Base-by-base conservation (phyloP, 2,888 invertebrate species). In the Nomada goodeniana region DNA sequence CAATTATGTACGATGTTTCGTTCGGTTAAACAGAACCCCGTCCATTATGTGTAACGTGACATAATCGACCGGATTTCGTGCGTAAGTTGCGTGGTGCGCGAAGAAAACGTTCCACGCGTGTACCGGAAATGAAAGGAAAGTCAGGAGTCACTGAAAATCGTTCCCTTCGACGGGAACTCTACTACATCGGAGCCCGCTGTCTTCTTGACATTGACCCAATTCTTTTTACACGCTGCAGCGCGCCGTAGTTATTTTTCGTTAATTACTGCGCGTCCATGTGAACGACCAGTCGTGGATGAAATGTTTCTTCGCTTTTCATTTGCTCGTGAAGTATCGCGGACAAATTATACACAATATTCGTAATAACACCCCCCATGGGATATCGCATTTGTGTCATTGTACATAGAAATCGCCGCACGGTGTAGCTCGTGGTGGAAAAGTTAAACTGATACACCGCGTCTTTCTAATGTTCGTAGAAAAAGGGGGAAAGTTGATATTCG, bases 1-100 rank as follows among this genome's bases (percentile, higher is more conserved):
- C 86, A 89, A 90, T 91, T 89, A 89, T 47, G n/a, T n/a, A n/a
- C n/a, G 65, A 84, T 81, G 84, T 84, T 88, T 84, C 79, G 85
- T 89, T 86, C 85, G 85, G 86, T 87, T 86, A 86, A 80, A 60
- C 50, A 52, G 60, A 76, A 73, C 74, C 74, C 23, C 74, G 72
- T 59, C 47, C 57, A 72, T 81, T 80, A 83, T 57, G 82, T 76
- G 3, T 83, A 60, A 76, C 88, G 83, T 90, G 89, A 89, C 87
- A 88, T 87, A 87, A 90, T 88, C 89, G 79, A 73, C 50, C 74
- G 67, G 68, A 80, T 76, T 85, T 86, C 67, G 71, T 44, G 55
- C 47, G 60, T 47, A 70, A 78, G 61, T 18, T 42, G n/a, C 7
- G n/a, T n/a, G 9, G 69, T 26, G 36, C 60, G n/a, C 7, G 23